Conservation (phyloP, 2,888 invertebrate genomes). For the Orthosia cruda region DNA sequence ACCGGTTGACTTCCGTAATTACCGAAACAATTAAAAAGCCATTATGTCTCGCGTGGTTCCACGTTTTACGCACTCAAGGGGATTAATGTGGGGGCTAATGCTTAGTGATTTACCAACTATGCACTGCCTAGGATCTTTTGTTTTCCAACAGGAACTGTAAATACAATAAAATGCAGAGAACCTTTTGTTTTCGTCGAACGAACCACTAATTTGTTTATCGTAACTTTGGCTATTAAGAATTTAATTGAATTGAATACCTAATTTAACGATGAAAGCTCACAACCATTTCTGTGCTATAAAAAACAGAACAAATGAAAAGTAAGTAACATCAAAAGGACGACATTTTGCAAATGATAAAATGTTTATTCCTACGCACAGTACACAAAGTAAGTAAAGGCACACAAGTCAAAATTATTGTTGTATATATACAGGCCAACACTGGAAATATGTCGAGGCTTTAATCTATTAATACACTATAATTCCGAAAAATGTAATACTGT, state of each 20-base stretch:
- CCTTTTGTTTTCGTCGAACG: background rate
- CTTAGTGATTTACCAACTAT: background rate
- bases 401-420: background rate
- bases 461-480: background rate
- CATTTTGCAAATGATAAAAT: conserved; percentile 3
- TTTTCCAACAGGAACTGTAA: background rate
- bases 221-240: background rate
- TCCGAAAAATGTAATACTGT: background rate
- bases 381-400: background rate
- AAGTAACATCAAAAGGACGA: background rate
- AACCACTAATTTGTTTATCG: conserved; percentile 4
- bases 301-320: conserved; percentile 10
- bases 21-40: no score
- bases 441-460: background rate
- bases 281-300: background rate
- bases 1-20: no score
- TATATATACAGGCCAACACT: background rate
- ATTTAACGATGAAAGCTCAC: conserved; percentile 16
- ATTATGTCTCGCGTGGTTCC: no score
- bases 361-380: background rate
- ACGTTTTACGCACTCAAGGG: no score
- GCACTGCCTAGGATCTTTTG: background rate
- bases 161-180: background rate
- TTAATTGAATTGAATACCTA: background rate
- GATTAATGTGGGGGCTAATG: background rate